phyloP scores from a whole-genome alignment of 2,797 vertebrate species.

The Hypotaenidia okinawae region DNA sequence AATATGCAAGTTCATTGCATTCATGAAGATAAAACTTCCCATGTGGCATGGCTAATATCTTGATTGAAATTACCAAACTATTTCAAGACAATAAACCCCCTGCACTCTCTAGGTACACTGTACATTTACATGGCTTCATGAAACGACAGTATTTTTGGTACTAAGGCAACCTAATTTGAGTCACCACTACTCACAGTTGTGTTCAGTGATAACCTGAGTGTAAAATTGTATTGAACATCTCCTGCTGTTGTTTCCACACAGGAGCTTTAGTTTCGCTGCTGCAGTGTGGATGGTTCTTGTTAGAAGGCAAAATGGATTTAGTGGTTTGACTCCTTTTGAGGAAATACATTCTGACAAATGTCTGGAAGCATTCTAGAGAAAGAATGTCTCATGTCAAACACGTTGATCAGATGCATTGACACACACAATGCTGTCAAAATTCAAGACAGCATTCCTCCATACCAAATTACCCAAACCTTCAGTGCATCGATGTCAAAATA shows the following conservation, averaged over 20 bases:
- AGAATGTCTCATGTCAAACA: constrained; percentile 51
- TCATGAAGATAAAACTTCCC: neutral
- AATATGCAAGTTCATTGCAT: neutral
- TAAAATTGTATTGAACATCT: constrained; percentile 34
- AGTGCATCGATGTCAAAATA: neutral
- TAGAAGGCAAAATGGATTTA: constrained; percentile 64
- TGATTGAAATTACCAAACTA: neutral
- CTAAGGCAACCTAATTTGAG: neutral
- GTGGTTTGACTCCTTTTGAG: constrained; percentile 55
- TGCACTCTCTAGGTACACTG: neutral
- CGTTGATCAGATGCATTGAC: constrained; percentile 30
- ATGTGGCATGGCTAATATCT: neutral
- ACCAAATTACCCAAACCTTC: neutral
- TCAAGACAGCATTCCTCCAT: constrained; percentile 1
- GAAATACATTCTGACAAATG: constrained; percentile 62
- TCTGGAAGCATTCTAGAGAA: constrained; percentile 36
- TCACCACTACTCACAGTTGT: constrained; percentile 11
- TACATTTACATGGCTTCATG: neutral
- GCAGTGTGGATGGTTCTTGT: constrained; percentile 2
- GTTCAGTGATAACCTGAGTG: constrained; percentile 30
- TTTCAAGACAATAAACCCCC: constrained; percentile 8
- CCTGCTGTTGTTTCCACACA: constrained; percentile 27
- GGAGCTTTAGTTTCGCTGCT: constrained; percentile 42
- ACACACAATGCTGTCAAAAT: constrained; percentile 36
- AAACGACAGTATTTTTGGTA: neutral